Conservation (phyloP, 2,888 invertebrate genomes). For the Elegia similella region DNA sequence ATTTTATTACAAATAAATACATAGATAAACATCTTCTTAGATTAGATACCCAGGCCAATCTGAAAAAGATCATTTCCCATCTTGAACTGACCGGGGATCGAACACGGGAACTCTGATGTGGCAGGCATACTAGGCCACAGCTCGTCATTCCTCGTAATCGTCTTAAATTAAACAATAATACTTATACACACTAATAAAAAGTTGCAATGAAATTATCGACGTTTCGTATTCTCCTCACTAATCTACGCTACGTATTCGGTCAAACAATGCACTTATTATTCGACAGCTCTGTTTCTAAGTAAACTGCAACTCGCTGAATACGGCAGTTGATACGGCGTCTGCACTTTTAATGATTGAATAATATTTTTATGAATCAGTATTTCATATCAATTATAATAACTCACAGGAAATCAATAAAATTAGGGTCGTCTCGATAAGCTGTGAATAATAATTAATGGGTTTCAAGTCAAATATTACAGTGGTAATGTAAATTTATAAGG, state of each 20-base stretch:
- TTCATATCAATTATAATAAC: conserved; percentile 15
- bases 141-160: too few relatives aligned
- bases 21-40: too few relatives aligned
- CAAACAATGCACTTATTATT: conserved; percentile 80
- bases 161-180: too few relatives aligned
- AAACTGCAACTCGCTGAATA: conserved; percentile 73
- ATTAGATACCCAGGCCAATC: too few relatives aligned
- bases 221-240: conserved; percentile 77
- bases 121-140: too few relatives aligned
- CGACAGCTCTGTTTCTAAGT: conserved; percentile 78
- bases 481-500: background rate
- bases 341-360: conserved; percentile 64
- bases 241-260: conserved; percentile 73
- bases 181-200: conserved; percentile 23
- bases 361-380: conserved; percentile 21
- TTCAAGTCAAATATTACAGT: background rate
- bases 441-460: conserved; percentile 10
- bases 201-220: conserved; percentile 55
- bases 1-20: too few relatives aligned
- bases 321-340: conserved; percentile 65
- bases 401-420: conserved; percentile 17
- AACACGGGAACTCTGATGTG: too few relatives aligned
- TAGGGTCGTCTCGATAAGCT: conserved; percentile 13
- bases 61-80: too few relatives aligned
- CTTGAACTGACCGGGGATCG: too few relatives aligned